These are phyloP conservation scores for Uromys caudimaculatus DNA, from an alignment of 2,797 vertebrate species.

Conservation along the genomic window DNA sequence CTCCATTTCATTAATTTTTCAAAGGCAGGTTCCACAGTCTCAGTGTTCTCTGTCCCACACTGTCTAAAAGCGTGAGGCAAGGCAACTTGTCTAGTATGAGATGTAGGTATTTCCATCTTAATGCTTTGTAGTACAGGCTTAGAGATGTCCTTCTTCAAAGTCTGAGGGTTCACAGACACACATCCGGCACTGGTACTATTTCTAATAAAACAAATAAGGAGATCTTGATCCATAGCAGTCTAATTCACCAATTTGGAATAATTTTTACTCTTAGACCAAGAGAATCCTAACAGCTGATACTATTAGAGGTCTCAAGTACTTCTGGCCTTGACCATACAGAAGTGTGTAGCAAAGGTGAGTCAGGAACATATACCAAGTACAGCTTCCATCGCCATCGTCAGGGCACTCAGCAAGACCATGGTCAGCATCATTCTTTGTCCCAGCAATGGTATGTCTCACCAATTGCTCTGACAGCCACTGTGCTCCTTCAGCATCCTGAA, in stretches of 20 bases:
- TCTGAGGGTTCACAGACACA: neutral
- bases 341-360: too few species aligned
- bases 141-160: neutral
- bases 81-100: neutral
- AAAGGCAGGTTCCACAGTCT: neutral
- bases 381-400: too few species aligned
- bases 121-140: neutral
- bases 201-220: neutral
- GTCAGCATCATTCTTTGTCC: too few species aligned
- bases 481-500: too few species aligned
- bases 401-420: too few species aligned
- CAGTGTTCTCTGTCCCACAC: neutral
- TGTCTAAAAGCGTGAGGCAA: neutral
- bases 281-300: neutral
- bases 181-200: neutral
- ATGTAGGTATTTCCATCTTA: neutral
- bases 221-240: neutral
- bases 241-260: neutral
- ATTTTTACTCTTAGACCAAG: neutral
- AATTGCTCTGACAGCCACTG: too few species aligned
- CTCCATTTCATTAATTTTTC: neutral
- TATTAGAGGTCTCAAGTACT: neutral
- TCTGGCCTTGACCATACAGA: too few species aligned
- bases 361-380: too few species aligned
- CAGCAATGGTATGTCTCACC: too few species aligned